phyloP scores from a whole-genome alignment of 2,113 vertebrate genomes.

The Quiscalus mexicanus region DNA sequence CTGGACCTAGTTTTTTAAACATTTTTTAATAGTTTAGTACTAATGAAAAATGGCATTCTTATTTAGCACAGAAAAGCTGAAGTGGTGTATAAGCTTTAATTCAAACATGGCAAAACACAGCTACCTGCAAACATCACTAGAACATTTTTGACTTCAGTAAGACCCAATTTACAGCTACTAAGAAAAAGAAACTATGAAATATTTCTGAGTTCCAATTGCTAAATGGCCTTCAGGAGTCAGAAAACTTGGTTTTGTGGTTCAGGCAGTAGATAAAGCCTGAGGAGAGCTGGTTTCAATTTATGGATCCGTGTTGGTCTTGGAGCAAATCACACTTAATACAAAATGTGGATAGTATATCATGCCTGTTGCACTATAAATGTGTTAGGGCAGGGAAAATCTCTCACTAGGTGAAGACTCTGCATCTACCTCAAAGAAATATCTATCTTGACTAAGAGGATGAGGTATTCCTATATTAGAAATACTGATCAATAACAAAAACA shows the following conservation, averaged over 20 bases:
- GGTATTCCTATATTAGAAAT: conserved; percentile 3
- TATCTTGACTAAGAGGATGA: background rate
- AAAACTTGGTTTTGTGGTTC: conserved; percentile 4
- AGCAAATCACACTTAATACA: conserved; percentile 48
- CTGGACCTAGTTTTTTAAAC: background rate
- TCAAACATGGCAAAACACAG: conserved; percentile 3
- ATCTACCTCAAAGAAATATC: conserved; percentile 12
- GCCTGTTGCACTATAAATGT: conserved; percentile 23
- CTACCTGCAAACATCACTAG: background rate
- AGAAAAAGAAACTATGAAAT: conserved; percentile 11
- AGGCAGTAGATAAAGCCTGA: background rate
- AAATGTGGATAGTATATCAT: conserved; percentile 30
- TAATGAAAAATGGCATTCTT: conserved; percentile 9
- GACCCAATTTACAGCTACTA: background rate
- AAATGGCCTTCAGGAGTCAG: conserved; percentile 10
- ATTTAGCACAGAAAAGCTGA: background rate
- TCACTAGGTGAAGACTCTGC: background rate
- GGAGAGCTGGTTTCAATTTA: conserved; percentile 27
- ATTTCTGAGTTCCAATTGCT: conserved; percentile 10
- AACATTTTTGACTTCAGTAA: background rate
- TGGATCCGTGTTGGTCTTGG: background rate
- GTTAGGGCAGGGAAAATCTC: conserved; percentile 13
- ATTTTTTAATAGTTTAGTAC: background rate
- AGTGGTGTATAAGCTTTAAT: background rate
- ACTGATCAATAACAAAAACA: conserved; percentile 39